phyloP scores from a whole-genome alignment of 2,113 vertebrate species.

The Excalfactoria chinensis region DNA sequence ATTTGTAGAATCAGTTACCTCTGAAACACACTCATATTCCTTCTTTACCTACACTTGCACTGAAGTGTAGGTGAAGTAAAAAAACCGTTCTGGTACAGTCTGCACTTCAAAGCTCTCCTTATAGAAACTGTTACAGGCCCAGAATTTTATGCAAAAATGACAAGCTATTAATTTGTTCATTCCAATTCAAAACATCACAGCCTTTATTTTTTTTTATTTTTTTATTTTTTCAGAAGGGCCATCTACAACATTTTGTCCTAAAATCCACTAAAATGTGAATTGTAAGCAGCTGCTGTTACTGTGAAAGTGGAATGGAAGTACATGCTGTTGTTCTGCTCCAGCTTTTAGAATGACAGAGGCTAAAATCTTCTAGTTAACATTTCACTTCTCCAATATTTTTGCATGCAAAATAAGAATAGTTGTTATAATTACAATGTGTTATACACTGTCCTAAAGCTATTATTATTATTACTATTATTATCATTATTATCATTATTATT shows the following conservation, averaged over 20 bases:
- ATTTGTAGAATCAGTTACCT: neutral
- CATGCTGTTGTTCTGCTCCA: neutral
- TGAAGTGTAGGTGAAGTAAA: too few species aligned
- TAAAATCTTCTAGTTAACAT: neutral
- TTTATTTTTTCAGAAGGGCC: neutral
- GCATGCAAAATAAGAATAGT: neutral
- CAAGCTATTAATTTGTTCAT: neutral
- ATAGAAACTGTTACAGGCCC: neutral
- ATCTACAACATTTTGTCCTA: neutral
- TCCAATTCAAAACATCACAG: neutral
- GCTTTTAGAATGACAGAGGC: neutral
- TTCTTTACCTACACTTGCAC: neutral
- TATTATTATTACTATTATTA: too few species aligned
- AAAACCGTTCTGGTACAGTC: neutral
- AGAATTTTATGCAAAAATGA: neutral
- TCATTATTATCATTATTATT: too few species aligned
- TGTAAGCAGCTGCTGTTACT: neutral
- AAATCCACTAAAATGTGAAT: neutral
- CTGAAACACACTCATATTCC: neutral
- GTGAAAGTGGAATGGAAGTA: neutral
- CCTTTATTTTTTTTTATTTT: neutral
- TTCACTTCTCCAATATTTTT: neutral
- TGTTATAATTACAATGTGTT: neutral
- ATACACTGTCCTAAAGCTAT: neutral
- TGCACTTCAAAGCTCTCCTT: neutral